Conservation (phyloP, 1,140 invertebrate genomes). For the Heliconius eleuchia region DNA sequence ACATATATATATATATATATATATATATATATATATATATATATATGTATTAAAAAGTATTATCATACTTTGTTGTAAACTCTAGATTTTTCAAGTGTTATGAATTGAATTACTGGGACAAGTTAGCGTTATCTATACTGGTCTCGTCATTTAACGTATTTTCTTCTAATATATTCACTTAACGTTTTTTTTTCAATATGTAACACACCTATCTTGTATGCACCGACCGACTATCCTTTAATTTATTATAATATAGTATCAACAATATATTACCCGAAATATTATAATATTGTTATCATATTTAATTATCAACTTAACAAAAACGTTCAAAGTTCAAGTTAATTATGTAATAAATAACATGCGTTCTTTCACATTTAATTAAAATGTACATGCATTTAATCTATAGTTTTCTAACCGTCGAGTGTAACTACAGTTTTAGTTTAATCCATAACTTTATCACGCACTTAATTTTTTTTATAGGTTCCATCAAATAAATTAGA, state of each 20-base stretch:
- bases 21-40: background rate
- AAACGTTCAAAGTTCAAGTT: background rate
- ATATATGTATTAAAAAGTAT: background rate
- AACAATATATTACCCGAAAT: background rate
- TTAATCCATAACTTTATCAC: background rate
- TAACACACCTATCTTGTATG: background rate
- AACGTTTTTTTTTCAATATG: background rate
- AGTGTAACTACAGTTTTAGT: background rate
- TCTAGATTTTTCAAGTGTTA: background rate
- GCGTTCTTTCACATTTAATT: background rate
- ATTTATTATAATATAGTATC: background rate
- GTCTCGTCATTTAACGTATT: background rate
- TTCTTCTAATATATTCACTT: background rate
- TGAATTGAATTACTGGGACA: background rate
- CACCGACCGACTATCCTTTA: background rate
- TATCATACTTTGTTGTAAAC: background rate
- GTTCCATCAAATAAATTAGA: conserved; percentile 10
- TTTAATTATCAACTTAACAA: background rate
- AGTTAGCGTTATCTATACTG: background rate
- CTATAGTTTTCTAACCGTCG: conserved; percentile 3
- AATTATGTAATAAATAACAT: conserved; percentile 1
- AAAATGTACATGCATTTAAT: background rate
- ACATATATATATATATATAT: too few relatives aligned
- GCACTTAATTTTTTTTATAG: background rate
- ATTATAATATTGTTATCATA: background rate